A percentile compares a stretch with the other conserved stretches of the same genome.
These are phyloP conservation scores for Philaethria dido DNA, from an alignment of 2,888 invertebrate genomes.

Conservation along the genomic window DNA sequence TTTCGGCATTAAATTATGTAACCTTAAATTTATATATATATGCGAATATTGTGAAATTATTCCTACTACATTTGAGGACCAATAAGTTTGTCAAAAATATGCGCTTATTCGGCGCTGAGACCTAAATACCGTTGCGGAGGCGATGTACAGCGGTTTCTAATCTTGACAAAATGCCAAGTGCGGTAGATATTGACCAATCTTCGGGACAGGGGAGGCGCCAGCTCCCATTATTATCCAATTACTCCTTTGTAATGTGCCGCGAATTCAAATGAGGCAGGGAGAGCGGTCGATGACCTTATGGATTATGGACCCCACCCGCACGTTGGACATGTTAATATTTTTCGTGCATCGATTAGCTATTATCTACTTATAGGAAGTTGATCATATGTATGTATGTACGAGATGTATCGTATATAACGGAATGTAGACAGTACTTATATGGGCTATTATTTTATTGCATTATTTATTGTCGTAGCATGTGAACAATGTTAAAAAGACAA, in stretches of 20 bases:
- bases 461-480: neutral
- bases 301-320: conserved; percentile 65
- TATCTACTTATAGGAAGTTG: conserved; percentile 8
- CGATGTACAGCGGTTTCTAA: conserved; percentile 11
- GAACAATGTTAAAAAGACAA: neutral
- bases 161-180: conserved; percentile 37
- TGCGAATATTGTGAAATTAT: neutral
- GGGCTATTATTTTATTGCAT: neutral
- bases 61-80: neutral
- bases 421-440: neutral
- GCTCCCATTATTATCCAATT: conserved; percentile 83
- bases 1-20: neutral
- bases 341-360: conserved; percentile 24
- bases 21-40: neutral
- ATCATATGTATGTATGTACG: neutral
- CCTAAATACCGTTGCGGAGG: conserved; percentile 3
- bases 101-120: conserved; percentile 11
- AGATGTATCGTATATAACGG: neutral
- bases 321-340: conserved; percentile 19
- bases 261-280: conserved; percentile 83
- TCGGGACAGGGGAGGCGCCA: conserved; percentile 67
- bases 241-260: conserved; percentile 81
- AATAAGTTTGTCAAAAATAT: neutral
- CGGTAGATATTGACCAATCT: conserved; percentile 37
- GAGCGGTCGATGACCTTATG: conserved; percentile 77